These are phyloP conservation scores for Cherax destructor DNA, from an alignment of 1,140 invertebrate species.

Conservation along the genomic window DNA sequence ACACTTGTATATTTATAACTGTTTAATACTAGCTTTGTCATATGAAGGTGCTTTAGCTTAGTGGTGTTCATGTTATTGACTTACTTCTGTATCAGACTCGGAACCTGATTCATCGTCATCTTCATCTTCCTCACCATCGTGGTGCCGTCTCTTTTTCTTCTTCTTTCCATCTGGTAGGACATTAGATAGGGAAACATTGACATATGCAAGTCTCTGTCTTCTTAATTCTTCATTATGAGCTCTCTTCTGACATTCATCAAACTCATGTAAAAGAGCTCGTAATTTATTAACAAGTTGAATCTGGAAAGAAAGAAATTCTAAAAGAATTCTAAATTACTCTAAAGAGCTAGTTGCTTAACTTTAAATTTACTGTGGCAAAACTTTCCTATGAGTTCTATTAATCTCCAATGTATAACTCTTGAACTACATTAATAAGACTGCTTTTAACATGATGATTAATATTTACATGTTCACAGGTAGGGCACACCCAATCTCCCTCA, in stretches of 20 bases:
- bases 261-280: slow-evolving; percentile 77
- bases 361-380: too few relatives aligned
- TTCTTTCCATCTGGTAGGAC: slow-evolving; percentile 77
- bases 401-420: too few relatives aligned
- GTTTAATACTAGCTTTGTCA: too few relatives aligned
- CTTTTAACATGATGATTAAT: not conserved
- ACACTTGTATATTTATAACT: too few relatives aligned
- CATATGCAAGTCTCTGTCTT: slow-evolving; percentile 84
- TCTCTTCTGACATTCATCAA: slow-evolving; percentile 77
- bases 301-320: slow-evolving; percentile 75
- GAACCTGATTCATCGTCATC: slow-evolving; percentile 77
- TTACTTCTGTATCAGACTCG: slow-evolving; percentile 74
- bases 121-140: slow-evolving; percentile 77
- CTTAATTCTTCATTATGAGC: slow-evolving; percentile 82
- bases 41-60: too few relatives aligned
- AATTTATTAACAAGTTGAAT: slow-evolving; percentile 84
- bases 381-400: too few relatives aligned
- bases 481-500: slow-evolving; percentile 98
- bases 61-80: slow-evolving; percentile 33
- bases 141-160: slow-evolving; percentile 72
- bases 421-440: too few relatives aligned
- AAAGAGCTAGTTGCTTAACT: too few relatives aligned
- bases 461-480: slow-evolving; percentile 91
- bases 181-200: slow-evolving; percentile 87
- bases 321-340: too few relatives aligned